Conservation (phyloP, 2,797 vertebrate genomes). For the Furcifer pardalis region DNA sequence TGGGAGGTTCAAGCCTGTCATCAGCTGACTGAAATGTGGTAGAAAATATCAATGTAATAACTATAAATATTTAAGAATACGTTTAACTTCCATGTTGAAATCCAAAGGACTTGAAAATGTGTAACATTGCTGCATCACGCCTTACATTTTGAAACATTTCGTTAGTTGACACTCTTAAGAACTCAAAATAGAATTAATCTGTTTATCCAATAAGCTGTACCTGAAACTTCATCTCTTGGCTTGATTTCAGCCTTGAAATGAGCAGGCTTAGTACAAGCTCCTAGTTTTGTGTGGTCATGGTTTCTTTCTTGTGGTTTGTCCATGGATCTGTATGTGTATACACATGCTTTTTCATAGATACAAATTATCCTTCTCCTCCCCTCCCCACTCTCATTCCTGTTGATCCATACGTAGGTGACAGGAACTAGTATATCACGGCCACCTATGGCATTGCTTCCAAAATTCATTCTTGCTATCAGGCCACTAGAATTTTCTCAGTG, state of each 20-base stretch:
- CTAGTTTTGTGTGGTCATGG: not conserved
- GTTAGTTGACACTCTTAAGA: not conserved
- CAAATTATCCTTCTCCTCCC: too few species aligned
- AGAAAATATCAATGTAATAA: not conserved
- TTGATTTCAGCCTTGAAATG: conserved; percentile 43
- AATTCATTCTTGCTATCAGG: not conserved
- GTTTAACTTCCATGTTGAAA: not conserved
- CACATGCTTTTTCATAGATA: not conserved
- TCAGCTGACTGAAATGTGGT: not conserved
- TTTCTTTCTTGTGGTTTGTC: not conserved
- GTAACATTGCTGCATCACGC: not conserved
- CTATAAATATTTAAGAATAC: not conserved
- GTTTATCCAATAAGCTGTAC: conserved; percentile 32
- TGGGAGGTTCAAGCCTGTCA: too few species aligned
- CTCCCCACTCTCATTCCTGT: not conserved
- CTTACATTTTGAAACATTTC: not conserved
- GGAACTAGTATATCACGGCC: not conserved
- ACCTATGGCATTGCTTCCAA: not conserved
- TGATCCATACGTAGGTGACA: not conserved
- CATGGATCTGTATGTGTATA: not conserved
- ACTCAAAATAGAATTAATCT: conserved; percentile 42
- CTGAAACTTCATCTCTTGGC: conserved; percentile 35
- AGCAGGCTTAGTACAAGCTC: conserved; percentile 37
- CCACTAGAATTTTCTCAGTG: not conserved
- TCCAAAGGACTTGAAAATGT: not conserved